These are phyloP conservation scores for Nephrotoma guestfalica DNA, from an alignment of 2,888 invertebrate genomes.

Conservation along the genomic window DNA sequence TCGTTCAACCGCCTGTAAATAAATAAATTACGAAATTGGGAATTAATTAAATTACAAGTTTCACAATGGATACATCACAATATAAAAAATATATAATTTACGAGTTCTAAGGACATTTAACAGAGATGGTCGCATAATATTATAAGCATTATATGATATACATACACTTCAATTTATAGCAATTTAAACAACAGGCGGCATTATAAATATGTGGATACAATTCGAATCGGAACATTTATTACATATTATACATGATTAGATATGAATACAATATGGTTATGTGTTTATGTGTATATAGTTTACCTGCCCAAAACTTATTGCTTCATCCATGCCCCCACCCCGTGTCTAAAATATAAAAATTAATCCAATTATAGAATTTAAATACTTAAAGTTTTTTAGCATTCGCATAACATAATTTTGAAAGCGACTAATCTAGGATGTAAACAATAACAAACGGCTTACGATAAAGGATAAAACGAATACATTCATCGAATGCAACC, in stretches of 20 bases:
- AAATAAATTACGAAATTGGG: not conserved
- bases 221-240: not conserved
- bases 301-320: not conserved
- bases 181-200: not conserved
- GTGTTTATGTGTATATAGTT: not conserved
- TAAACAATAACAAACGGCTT: not conserved
- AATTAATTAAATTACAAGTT: not conserved
- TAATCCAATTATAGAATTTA: not conserved
- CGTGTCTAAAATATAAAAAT: not conserved
- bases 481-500: too few relatives aligned
- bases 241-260: not conserved
- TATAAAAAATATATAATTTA: not conserved
- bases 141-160: not conserved
- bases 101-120: not conserved
- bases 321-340: not conserved
- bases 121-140: not conserved
- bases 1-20: conserved; percentile 63
- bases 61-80: not conserved
- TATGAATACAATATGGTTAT: not conserved
- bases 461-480: too few relatives aligned
- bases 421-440: not conserved
- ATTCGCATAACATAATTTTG: not conserved
- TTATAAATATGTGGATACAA: not conserved
- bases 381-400: not conserved
- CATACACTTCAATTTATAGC: not conserved